These are phyloP conservation scores for Drosophila demipolita DNA, from an alignment of 2,888 invertebrate species.

Conservation along the genomic window DNA sequence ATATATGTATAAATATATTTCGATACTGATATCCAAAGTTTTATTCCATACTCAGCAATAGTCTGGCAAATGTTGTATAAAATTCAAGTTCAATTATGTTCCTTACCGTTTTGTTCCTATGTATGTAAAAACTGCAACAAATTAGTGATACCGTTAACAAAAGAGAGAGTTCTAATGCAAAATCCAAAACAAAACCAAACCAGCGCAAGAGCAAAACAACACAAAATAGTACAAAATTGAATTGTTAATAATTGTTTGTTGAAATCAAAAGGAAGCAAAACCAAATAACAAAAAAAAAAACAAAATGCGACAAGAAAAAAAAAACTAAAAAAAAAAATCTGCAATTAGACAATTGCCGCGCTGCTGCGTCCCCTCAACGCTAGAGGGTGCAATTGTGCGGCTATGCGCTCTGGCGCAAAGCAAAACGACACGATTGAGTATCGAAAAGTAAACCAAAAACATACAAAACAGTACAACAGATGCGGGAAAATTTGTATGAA, in stretches of 20 bases:
- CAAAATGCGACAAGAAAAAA: conserved; percentile 33
- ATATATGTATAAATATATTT: conserved; percentile 4
- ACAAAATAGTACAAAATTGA: conserved; percentile 71
- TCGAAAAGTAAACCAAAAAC: conserved; percentile 15
- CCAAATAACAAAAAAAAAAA: conserved; percentile 7
- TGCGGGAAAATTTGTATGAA: conserved; percentile 76
- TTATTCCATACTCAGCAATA: conserved; percentile 64
- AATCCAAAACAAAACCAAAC: conserved; percentile 27
- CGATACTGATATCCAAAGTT: conserved; percentile 35
- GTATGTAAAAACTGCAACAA: conserved; percentile 61
- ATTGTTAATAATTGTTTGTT: conserved; percentile 75
- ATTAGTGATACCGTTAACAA: conserved; percentile 77
- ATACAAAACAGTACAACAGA: conserved; percentile 55
- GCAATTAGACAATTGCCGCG: conserved; percentile 27
- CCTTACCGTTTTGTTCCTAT: conserved; percentile 78
- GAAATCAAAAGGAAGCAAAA: conserved; percentile 43
- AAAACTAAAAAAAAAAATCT: conserved; percentile 17
- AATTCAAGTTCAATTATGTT: conserved; percentile 79
- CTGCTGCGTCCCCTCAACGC: conserved; percentile 4
- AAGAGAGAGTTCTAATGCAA: conserved; percentile 45
- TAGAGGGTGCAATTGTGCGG: conserved; percentile 15
- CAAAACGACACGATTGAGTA: conserved; percentile 30
- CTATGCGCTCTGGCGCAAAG: conserved; percentile 2
- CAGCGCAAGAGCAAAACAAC: conserved; percentile 26
- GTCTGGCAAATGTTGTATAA: conserved; percentile 74